Evolutionary conservation across 2,113 vertebrate genomes (phyloP).

Genomic region (Amphilophus citrinellus): DNA sequence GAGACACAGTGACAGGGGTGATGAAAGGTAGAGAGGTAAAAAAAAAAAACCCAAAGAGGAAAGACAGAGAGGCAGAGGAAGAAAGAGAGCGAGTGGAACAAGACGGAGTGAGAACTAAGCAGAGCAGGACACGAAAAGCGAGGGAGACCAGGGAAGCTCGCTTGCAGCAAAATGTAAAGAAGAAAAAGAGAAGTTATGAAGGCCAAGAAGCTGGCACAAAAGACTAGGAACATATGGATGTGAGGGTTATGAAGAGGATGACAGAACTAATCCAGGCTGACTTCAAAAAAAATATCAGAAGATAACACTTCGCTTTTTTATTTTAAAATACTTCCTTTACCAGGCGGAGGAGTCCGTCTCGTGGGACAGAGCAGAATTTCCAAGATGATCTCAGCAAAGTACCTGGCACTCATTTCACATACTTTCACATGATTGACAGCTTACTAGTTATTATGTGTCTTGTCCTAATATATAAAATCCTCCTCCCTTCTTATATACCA

Average conservation of each 20-base stretch:
- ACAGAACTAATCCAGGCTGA: conserved; percentile 16
- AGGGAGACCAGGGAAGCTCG: neutral
- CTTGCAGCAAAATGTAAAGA: conserved; percentile 35
- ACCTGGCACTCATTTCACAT: conserved; percentile 21
- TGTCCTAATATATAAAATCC: conserved; percentile 8
- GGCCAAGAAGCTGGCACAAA: conserved; percentile 2
- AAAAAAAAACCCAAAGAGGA: neutral
- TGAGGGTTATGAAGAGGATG: conserved; percentile 10
- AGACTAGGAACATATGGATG: conserved; percentile 25
- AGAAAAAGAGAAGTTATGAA: conserved; percentile 16
- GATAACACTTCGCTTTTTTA: conserved; percentile 8
- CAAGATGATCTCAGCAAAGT: conserved; percentile 27
- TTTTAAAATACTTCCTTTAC: conserved; percentile 29
- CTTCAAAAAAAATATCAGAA: conserved; percentile 8
- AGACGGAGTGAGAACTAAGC: neutral
- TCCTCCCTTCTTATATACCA: neutral
- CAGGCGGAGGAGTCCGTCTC: conserved; percentile 30
- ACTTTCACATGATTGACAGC: conserved; percentile 12
- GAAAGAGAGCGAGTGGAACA: neutral
- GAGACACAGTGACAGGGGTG: conserved; percentile 10
- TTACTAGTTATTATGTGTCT: neutral
- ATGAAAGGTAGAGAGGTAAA: conserved; percentile 46
- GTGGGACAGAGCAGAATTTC: conserved; percentile 10
- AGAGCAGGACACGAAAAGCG: conserved; percentile 24
- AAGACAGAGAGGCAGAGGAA: neutral